phyloP scores from a whole-genome alignment of 2,797 vertebrate genomes.

The Pelodytes ibericus region DNA sequence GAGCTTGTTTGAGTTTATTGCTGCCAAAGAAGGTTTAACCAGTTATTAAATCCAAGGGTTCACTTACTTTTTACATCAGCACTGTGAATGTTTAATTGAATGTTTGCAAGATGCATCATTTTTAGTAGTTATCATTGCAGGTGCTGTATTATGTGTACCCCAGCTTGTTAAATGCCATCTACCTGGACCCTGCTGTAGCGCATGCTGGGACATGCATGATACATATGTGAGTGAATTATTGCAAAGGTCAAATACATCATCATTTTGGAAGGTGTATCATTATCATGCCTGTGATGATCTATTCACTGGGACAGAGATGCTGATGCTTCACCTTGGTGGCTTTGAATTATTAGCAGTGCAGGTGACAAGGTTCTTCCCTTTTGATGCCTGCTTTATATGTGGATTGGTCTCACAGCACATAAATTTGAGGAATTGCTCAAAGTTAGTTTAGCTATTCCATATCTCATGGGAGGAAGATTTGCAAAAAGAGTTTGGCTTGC shows the following conservation, averaged over 20 bases:
- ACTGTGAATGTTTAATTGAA: too few species aligned
- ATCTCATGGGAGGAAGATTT: slow-evolving; percentile 67
- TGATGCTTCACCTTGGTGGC: slow-evolving; percentile 74
- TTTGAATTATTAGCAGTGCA: slow-evolving; percentile 75
- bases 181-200: too few species aligned
- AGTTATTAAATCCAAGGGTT: too few species aligned
- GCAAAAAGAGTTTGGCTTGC: slow-evolving; percentile 58
- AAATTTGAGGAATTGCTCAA: slow-evolving; percentile 73
- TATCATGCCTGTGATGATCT: slow-evolving; percentile 72
- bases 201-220: slow-evolving; percentile 30
- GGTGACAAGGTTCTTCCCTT: slow-evolving; percentile 75
- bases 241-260: slow-evolving; percentile 73
- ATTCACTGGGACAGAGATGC: slow-evolving; percentile 69
- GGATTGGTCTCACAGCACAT: slow-evolving; percentile 71
- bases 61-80: too few species aligned
- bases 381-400: slow-evolving; percentile 77
- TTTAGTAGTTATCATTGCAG: too few species aligned
- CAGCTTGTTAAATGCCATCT: too few species aligned
- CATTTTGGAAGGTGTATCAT: slow-evolving; percentile 72
- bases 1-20: too few species aligned
- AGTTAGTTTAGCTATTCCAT: slow-evolving; percentile 68
- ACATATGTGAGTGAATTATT: slow-evolving; percentile 70
- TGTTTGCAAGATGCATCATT: too few species aligned
- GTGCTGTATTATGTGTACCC: too few species aligned
- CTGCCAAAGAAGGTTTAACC: too few species aligned